phyloP scores from a whole-genome alignment of 2,888 invertebrate species.

The Nebria salina region DNA sequence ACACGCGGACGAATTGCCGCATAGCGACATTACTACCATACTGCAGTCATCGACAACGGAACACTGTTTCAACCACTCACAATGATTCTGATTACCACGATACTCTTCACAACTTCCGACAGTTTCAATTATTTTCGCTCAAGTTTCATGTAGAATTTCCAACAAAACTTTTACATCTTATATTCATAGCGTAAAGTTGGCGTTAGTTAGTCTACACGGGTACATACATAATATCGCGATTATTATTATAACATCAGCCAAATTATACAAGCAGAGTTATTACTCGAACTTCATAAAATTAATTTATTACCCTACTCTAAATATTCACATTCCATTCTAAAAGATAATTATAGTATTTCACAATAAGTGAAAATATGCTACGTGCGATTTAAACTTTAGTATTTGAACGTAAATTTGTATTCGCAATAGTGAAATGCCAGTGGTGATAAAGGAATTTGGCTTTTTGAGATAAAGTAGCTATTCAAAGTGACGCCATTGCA shows the following conservation, averaged over 20 bases:
- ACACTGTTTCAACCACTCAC: conserved; percentile 5
- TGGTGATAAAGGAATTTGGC: background rate
- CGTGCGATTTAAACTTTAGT: too few species aligned
- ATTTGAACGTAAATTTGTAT: too few species aligned
- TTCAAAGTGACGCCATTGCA: background rate
- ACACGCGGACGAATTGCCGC: conserved; percentile 30
- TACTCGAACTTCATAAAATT: too few species aligned
- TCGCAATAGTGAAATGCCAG: background rate
- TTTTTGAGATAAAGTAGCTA: background rate
- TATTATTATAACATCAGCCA: background rate
- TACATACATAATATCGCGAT: background rate
- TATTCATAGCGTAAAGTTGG: background rate
- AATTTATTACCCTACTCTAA: too few species aligned
- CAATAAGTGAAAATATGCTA: too few species aligned
- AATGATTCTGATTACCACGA: conserved; percentile 10
- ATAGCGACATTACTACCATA: conserved; percentile 12
- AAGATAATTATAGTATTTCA: too few species aligned
- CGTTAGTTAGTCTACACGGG: background rate
- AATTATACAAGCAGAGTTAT: too few species aligned
- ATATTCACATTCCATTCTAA: too few species aligned
- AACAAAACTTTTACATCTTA: background rate
- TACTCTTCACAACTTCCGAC: background rate
- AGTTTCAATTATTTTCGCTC: background rate
- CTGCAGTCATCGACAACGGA: conserved; percentile 2
- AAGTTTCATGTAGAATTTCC: background rate